Base-by-base conservation (phyloP, 64 coral and sea anemone genomes). In the Pachyseris speciosa region DNA sequence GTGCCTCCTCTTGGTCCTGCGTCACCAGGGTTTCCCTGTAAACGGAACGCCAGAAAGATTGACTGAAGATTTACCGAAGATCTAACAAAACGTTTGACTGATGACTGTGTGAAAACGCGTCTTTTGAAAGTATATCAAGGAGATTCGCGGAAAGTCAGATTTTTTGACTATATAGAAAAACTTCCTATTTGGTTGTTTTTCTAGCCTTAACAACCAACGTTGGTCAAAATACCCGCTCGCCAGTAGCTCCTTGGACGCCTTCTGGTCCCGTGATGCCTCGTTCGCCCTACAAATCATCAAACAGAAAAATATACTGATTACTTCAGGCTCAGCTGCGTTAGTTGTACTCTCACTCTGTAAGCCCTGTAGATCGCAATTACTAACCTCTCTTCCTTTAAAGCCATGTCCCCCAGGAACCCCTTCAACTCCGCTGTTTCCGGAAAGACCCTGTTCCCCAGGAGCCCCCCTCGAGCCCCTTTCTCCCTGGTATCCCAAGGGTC, bases 381-480 rank as follows among this genome's bases (percentile, higher is more conserved):
- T 25, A 32, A 61, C 77, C 53, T 81, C 51, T 81, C 49, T 60
- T 81, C 77, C 77, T 59, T 81, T 63, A 24, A 81, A 81, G 33
- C 77, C 77, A 13, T 51, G 51, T 9, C 77, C 53, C 3, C 77
- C 77, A 24, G 60, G 52, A 22, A 22, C 15, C 1, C 77, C 77
- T 1, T 81, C 77, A 6, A 61, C 32, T 10, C 77, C 77, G 11
- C 33, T 81, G 19, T 81, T 81, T 60, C 77, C 77, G 10, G 20
- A 24, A 1, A 12, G 51, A 0, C 77, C 77, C 22, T 57, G 33
- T 37, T 40, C 28, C 37, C 77, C 77, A 3, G 32, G 51, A 34
- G 52, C 11, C 17, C 77, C 77, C n/a, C 34, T 59, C 2, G 77
- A 81, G 34, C 77, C 77, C 20, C 77, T 42, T 38, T 61, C 53